Conservation (phyloP, 1,140 invertebrate species). For the Phymorhynchus buccinoides region DNA sequence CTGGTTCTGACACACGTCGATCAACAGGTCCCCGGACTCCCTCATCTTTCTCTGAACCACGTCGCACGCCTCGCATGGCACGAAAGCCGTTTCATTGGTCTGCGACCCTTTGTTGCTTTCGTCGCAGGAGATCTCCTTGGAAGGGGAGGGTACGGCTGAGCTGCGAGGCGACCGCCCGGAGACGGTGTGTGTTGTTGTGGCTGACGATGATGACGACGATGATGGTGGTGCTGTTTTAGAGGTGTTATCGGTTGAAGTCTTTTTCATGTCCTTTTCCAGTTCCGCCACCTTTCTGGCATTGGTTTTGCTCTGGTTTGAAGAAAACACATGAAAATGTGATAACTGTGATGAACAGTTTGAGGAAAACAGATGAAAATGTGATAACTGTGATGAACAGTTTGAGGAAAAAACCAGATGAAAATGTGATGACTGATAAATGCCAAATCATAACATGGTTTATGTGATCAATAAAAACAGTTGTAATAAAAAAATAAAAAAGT, state of each 20-base stretch:
- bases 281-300: constrained; percentile 59
- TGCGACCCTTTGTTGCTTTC: constrained; percentile 67
- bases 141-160: constrained; percentile 30
- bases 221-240: too few relatives aligned
- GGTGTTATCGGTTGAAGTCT: constrained; percentile 40
- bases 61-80: constrained; percentile 70
- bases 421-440: too few relatives aligned
- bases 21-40: constrained; percentile 60
- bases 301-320: constrained; percentile 58
- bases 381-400: too few relatives aligned
- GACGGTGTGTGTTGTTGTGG: background rate
- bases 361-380: too few relatives aligned
- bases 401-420: too few relatives aligned
- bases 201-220: background rate
- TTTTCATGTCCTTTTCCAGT: constrained; percentile 56
- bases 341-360: too few relatives aligned
- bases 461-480: too few relatives aligned
- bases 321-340: too few relatives aligned
- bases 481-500: too few relatives aligned
- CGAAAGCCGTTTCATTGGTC: constrained; percentile 70
- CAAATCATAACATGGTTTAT: too few relatives aligned
- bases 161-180: background rate
- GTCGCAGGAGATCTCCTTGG: constrained; percentile 52
- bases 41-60: constrained; percentile 66
- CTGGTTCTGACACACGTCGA: constrained; percentile 65